A percentile compares a stretch with the other conserved stretches of the same genome.
Conservation (phyloP, 2,888 invertebrate species). For the Tiliacea citrago region DNA sequence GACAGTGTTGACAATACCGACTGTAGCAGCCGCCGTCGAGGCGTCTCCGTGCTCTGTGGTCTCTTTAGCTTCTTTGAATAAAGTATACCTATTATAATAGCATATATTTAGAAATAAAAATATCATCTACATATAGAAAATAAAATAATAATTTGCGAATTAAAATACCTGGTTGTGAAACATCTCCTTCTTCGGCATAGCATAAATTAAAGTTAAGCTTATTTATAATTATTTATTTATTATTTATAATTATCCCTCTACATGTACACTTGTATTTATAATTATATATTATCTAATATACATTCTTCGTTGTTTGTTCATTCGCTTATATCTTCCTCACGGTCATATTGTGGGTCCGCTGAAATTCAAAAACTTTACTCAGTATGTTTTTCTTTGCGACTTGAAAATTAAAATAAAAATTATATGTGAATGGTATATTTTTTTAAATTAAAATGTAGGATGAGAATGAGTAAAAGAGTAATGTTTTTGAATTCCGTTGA, state of each 20-base stretch:
- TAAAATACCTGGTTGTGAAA: slow-evolving; percentile 92
- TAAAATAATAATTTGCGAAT: slow-evolving; percentile 6
- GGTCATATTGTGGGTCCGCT: slow-evolving; percentile 62
- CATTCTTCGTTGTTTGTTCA: slow-evolving; percentile 55
- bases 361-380: slow-evolving; percentile 71
- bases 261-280: slow-evolving; percentile 36
- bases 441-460: slow-evolving; percentile 44
- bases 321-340: slow-evolving; percentile 54
- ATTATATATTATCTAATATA: slow-evolving; percentile 37
- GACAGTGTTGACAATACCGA: too few species aligned
- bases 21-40: too few species aligned
- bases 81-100: background rate
- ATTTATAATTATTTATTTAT: slow-evolving; percentile 51
- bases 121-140: background rate
- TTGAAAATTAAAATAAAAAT: slow-evolving; percentile 14
- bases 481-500: slow-evolving; percentile 64
- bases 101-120: background rate
- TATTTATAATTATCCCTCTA: slow-evolving; percentile 43
- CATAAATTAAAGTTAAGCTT: slow-evolving; percentile 66
- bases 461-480: slow-evolving; percentile 62
- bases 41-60: too few species aligned
- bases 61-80: background rate
- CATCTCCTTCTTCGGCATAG: slow-evolving; percentile 90
- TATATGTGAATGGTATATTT: slow-evolving; percentile 27
- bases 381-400: slow-evolving; percentile 16